A percentile compares a stretch with the other conserved stretches of the same genome.
Conservation (phyloP, 2,888 invertebrate genomes). For the Chouioia cunea region DNA sequence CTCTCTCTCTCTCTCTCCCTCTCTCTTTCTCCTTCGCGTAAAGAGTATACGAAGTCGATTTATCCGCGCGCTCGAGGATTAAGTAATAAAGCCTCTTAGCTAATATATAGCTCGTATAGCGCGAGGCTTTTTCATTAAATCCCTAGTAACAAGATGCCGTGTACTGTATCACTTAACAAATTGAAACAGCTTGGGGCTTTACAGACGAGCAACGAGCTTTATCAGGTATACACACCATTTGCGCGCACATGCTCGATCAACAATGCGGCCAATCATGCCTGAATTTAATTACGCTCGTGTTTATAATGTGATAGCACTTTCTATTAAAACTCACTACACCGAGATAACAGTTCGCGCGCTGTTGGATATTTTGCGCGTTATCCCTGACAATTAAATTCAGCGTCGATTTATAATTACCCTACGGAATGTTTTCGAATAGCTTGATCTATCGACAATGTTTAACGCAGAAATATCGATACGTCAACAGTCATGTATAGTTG, state of each 20-base stretch:
- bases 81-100: constrained; percentile 9
- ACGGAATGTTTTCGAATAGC: too few relatives aligned
- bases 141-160: constrained; percentile 10
- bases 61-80: neutral
- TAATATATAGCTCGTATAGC: neutral
- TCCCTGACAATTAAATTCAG: too few relatives aligned
- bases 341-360: constrained; percentile 5
- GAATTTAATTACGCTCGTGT: constrained; percentile 38
- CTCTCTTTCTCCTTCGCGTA: too few relatives aligned
- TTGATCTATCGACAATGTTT: too few relatives aligned
- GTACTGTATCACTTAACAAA: constrained; percentile 28
- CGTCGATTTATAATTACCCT: too few relatives aligned
- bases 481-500: too few relatives aligned
- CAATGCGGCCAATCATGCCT: constrained; percentile 15
- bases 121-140: constrained; percentile 30
- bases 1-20: too few relatives aligned
- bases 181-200: constrained; percentile 24
- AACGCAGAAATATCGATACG: too few relatives aligned
- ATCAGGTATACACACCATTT: constrained; percentile 12
- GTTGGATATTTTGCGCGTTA: too few relatives aligned
- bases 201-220: neutral
- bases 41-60: too few relatives aligned
- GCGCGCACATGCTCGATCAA: constrained; percentile 27
- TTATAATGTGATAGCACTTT: constrained; percentile 24
- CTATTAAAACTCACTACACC: constrained; percentile 19